A percentile compares a stretch with the other conserved stretches of the same genome.
Conservation (phyloP, 2,113 vertebrate genomes). For the Salvelinus alpinus region DNA sequence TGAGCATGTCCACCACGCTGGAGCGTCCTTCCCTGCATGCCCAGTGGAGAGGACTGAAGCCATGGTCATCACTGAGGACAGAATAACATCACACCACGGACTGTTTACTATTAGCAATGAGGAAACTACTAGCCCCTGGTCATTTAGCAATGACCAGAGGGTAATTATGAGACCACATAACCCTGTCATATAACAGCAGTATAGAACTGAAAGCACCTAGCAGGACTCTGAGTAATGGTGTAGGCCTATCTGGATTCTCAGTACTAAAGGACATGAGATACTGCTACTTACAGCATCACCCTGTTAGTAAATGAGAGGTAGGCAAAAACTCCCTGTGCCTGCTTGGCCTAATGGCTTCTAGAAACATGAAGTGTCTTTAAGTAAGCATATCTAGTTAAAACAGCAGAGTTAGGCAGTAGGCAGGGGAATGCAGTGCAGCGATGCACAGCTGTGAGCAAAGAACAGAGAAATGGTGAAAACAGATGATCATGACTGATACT, state of each 20-base stretch:
- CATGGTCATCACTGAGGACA: conserved; percentile 87
- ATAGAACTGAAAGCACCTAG: too few relatives aligned
- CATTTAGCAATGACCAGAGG: background rate
- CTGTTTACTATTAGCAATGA: background rate
- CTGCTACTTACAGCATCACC: background rate
- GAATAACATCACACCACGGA: background rate
- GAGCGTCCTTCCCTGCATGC: conserved; percentile 93
- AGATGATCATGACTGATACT: background rate
- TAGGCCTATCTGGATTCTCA: too few relatives aligned
- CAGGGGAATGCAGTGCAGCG: background rate
- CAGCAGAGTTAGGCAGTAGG: background rate
- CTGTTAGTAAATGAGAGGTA: background rate
- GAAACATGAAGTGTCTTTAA: background rate
- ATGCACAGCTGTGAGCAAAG: background rate
- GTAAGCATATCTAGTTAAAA: background rate
- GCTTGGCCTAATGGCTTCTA: background rate
- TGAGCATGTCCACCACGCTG: conserved; percentile 95
- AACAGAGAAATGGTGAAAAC: background rate
- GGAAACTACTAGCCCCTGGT: background rate
- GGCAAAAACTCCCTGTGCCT: background rate
- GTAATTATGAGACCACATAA: background rate
- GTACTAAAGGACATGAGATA: too few relatives aligned
- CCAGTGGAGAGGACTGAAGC: conserved; percentile 98
- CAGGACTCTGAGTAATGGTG: too few relatives aligned
- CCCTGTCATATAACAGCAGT: background rate